Evolutionary conservation across 1,140 invertebrate genomes (phyloP).

Genomic region (Druon quercuslanigerum): DNA sequence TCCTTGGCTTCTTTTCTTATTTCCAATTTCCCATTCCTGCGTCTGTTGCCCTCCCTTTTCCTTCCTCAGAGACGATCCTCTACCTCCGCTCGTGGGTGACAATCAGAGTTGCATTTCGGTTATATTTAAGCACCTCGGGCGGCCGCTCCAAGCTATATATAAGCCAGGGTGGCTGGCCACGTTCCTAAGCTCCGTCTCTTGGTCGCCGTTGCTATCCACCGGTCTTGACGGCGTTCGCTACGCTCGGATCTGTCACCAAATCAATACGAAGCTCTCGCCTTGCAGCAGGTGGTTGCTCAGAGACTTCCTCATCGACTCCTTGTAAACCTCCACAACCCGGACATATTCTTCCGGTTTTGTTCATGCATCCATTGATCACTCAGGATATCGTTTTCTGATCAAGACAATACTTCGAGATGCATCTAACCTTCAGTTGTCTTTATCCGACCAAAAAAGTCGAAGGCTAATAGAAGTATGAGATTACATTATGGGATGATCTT

Average conservation of each 20-base stretch:
- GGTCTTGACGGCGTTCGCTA: constrained; percentile 16
- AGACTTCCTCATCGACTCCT: constrained; percentile 20
- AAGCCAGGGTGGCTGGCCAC: constrained; percentile 58
- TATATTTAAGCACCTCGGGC: constrained; percentile 68
- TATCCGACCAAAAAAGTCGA: no score
- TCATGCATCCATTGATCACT: neutral
- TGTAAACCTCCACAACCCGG: constrained; percentile 18
- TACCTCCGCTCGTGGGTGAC: constrained; percentile 45
- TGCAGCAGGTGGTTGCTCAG: constrained; percentile 30
- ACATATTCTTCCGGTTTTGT: neutral
- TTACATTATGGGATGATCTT: no score
- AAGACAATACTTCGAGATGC: neutral
- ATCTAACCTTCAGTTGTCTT: no score
- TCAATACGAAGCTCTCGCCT: constrained; percentile 56
- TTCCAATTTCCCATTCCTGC: neutral
- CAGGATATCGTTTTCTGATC: neutral
- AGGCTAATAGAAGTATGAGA: no score
- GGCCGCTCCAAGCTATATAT: constrained; percentile 69
- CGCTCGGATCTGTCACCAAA: constrained; percentile 55
- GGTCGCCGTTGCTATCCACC: constrained; percentile 28
- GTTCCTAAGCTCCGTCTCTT: constrained; percentile 27
- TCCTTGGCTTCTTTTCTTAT: neutral
- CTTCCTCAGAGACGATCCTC: constrained; percentile 31
- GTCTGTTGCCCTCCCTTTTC: constrained; percentile 37
- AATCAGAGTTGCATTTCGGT: constrained; percentile 66